These are phyloP conservation scores for Aplochiton taeniatus DNA, from an alignment of 2,797 vertebrate genomes.

Conservation along the genomic window DNA sequence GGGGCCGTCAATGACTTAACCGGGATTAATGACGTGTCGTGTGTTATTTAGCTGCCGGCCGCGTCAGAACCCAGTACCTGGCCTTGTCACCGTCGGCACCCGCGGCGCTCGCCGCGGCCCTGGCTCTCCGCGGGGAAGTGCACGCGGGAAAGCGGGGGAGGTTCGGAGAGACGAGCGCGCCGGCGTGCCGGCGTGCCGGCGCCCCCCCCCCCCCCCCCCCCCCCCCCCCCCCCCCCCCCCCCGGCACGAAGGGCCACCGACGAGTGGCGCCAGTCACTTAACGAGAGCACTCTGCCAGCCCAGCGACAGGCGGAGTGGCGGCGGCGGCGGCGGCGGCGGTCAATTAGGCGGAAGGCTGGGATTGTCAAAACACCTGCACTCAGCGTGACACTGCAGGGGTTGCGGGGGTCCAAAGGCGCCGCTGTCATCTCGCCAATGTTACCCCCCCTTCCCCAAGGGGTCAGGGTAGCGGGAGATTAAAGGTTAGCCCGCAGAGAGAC, in stretches of 20 bases:
- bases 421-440: conserved; percentile 6
- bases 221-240: no score
- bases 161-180: no score
- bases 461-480: conserved; percentile 13
- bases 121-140: no score
- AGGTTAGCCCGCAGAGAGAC: conserved; percentile 22
- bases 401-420: conserved; percentile 3
- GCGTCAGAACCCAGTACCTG: neutral
- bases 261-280: conserved; percentile 3
- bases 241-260: no score
- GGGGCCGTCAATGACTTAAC: conserved; percentile 8
- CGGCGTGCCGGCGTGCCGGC: no score
- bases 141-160: no score
- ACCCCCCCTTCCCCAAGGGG: neutral
- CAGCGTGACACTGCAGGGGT: neutral
- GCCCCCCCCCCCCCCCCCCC: no score
- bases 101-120: neutral
- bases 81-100: neutral
- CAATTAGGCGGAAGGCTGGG: conserved; percentile 26
- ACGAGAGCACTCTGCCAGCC: conserved; percentile 5
- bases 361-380: conserved; percentile 22
- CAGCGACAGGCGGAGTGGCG: neutral
- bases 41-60: neutral
- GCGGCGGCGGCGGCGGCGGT: conserved; percentile 10
- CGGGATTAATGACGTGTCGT: neutral